A percentile compares a stretch with the other conserved stretches of the same genome.
phyloP scores from a whole-genome alignment of 2,797 vertebrate species.

The Botia almorhae region DNA sequence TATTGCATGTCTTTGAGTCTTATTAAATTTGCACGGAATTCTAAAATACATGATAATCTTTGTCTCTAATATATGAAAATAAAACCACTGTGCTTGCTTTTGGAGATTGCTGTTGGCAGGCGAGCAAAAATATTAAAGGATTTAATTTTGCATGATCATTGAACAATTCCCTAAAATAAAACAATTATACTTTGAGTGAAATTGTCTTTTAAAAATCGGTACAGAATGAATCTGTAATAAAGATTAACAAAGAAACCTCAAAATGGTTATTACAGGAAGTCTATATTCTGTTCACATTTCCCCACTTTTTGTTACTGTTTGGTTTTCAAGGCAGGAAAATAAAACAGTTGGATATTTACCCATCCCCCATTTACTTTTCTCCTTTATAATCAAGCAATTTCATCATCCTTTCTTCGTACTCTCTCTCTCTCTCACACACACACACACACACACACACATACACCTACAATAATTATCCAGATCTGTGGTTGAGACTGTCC shows the following conservation, averaged over 20 bases:
- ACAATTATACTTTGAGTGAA: conserved; percentile 30
- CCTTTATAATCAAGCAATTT: conserved; percentile 44
- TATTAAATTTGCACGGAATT: not conserved
- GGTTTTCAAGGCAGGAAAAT: conserved; percentile 19
- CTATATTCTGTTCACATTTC: not conserved
- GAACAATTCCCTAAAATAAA: conserved; percentile 21
- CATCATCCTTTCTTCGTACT: conserved; percentile 11
- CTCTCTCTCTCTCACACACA: conserved; percentile 26
- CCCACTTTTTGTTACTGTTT: not conserved
- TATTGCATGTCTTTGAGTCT: not conserved
- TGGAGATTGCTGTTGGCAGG: conserved; percentile 7
- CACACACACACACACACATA: conserved; percentile 67
- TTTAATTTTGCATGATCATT: conserved; percentile 22
- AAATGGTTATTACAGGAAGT: no score
- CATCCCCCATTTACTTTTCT: conserved; percentile 3
- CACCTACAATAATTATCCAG: conserved; percentile 85
- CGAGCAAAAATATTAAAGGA: conserved; percentile 32
- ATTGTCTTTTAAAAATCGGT: not conserved
- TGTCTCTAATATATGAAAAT: conserved; percentile 37
- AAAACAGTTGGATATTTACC: conserved; percentile 27
- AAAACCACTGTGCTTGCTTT: conserved; percentile 31
- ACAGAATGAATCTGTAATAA: not conserved
- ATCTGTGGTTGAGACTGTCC: conserved; percentile 77
- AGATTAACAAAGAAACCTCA: conserved; percentile 22
- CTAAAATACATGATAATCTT: conserved; percentile 34